Evolutionary conservation across 2,888 invertebrate species (phyloP).

Genomic region (Orthosia gothica): DNA sequence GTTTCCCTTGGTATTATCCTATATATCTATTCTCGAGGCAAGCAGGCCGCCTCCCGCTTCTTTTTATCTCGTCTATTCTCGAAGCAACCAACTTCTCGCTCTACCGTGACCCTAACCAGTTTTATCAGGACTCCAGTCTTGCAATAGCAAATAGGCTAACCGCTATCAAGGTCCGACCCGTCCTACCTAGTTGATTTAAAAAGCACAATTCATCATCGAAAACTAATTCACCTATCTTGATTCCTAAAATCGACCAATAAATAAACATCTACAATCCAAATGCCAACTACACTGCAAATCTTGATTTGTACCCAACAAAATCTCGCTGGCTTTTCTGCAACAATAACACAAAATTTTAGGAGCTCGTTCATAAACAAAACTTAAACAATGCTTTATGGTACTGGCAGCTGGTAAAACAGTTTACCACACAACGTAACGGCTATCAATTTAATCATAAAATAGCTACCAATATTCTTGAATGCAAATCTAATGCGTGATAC

Average conservation of each 20-base stretch:
- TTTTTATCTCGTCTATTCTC: too few relatives aligned
- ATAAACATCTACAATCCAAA: slow-evolving; percentile 2
- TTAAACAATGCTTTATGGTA: background rate
- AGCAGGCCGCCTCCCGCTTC: too few relatives aligned
- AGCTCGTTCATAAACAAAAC: slow-evolving; percentile 1
- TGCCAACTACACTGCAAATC: background rate
- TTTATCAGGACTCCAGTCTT: too few relatives aligned
- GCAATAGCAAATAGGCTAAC: too few relatives aligned
- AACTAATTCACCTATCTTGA: background rate
- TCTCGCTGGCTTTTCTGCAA: background rate
- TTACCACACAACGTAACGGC: background rate
- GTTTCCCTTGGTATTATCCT: too few relatives aligned
- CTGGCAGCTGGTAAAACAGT: background rate
- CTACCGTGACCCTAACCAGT: too few relatives aligned
- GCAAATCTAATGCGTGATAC: slow-evolving; percentile 30
- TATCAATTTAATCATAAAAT: slow-evolving; percentile 37
- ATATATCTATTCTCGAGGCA: too few relatives aligned
- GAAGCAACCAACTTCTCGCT: too few relatives aligned
- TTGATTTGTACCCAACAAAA: background rate
- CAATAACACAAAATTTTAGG: slow-evolving; percentile 7
- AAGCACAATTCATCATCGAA: background rate
- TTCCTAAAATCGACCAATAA: background rate
- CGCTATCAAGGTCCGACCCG: too few relatives aligned
- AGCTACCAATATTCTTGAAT: slow-evolving; percentile 20
- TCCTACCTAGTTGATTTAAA: too few relatives aligned